Evolutionary conservation across 2,113 vertebrate genomes (phyloP), one percentile per base, ranked within the genome.

Genomic region (Amphilophus citrinellus): DNA sequence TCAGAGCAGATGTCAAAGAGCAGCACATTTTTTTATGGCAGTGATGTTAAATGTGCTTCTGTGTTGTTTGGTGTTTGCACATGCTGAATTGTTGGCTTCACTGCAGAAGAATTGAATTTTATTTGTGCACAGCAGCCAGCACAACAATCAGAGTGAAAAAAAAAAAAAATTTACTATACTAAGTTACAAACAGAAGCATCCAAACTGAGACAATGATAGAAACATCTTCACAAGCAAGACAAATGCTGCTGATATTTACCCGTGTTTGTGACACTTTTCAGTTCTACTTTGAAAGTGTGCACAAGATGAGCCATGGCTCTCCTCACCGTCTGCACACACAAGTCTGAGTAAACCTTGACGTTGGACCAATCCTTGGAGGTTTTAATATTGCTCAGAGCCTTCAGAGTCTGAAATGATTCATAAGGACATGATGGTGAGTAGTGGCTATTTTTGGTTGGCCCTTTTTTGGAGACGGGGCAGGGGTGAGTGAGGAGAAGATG

Each of bases 341-440:
- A 79, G n/a, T 95, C 93, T 4, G 95, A 80, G 78, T 91, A 83
- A 15, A 95, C 89, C 50, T 50, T 66, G 50, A 83, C 82, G 27
- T 63, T 66, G 39, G 94, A 91, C 94, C 94, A 95, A 86, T 94
- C 84, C 77, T 89, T 92, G 32, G 65, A 62, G 47, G 66, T 57
- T 3, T 92, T 91, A 14, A 61, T 66, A n/a, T 57, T 62, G 79
- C 88, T 83, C 57, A 95, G 44, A 9, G 82, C 76, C 53, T 85
- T 88, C 53, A 95, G 61, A 71, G 89, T 93, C 94, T 95, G 73
- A 22, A 53, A 53, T 22, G 80, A 88, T 37, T 85, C 44, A 85
- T 35, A 83, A 3, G 66, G 50, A 68, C 35, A 39, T 76, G 83
- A 78, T 30, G 1, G 14, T 62, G 22, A 84, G 47, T 60, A 59